Conservation (phyloP, 2,797 vertebrate species). For the Macroramphosus scolopax region DNA sequence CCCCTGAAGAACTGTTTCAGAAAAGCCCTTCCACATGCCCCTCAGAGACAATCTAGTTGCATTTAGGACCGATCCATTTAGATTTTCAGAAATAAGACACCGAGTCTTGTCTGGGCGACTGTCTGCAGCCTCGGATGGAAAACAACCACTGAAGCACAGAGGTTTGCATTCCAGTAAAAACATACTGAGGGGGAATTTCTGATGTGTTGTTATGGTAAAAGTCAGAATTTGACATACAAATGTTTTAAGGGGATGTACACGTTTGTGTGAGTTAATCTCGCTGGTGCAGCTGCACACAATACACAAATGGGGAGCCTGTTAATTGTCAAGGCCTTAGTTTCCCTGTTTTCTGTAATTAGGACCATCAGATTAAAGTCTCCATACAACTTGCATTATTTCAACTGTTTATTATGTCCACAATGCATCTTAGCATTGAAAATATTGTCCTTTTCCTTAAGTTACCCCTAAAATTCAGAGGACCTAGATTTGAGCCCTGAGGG, state of each 20-base stretch:
- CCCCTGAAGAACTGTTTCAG: slow-evolving; percentile 41
- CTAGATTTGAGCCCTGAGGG: background rate
- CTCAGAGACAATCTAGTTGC: slow-evolving; percentile 39
- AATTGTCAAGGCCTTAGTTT: no score
- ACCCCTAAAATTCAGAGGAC: slow-evolving; percentile 1
- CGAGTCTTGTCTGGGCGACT: slow-evolving; percentile 39
- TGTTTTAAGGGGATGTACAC: no score
- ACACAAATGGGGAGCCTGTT: no score
- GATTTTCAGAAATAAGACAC: slow-evolving; percentile 33
- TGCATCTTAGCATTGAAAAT: background rate
- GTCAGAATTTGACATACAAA: no score
- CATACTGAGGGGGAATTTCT: no score
- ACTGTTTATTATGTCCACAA: background rate
- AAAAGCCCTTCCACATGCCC: slow-evolving; percentile 33
- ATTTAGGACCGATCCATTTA: slow-evolving; percentile 37
- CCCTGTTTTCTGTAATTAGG: no score
- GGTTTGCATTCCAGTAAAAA: no score
- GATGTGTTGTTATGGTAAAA: background rate
- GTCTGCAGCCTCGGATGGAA: slow-evolving; percentile 19
- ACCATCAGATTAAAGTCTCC: no score
- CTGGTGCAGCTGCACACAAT: no score
- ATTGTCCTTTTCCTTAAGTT: slow-evolving; percentile 1
- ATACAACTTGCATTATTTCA: background rate
- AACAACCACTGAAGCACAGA: slow-evolving; percentile 2
- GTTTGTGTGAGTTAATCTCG: no score